A percentile compares a stretch with the other conserved stretches of the same genome.
phyloP scores from a whole-genome alignment of 2,113 vertebrate species.

The Climacteris rufus region DNA sequence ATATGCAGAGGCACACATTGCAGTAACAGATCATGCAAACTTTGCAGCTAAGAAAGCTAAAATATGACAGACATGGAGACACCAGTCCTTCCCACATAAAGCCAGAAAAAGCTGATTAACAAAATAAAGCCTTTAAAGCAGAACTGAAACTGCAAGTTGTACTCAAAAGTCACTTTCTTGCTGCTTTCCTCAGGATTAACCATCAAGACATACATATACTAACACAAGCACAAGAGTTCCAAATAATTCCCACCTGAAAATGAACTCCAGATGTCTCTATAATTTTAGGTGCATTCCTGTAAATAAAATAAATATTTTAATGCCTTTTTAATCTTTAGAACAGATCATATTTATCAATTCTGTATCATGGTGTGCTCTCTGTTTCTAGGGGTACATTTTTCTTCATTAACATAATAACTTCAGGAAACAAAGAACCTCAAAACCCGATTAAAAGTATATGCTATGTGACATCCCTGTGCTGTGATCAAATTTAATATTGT shows the following conservation, averaged over 20 bases:
- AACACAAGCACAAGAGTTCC: not conserved
- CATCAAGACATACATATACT: not conserved
- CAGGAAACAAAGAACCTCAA: not conserved
- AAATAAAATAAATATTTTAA: not conserved
- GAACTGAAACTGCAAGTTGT: not conserved
- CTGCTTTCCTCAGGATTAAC: not conserved
- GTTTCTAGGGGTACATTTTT: not conserved
- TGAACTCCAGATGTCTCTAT: slow-evolving; percentile 97
- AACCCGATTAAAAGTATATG: not conserved
- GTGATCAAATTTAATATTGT: not conserved
- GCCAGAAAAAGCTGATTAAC: not conserved
- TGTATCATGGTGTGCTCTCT: not conserved
- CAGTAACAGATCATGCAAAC: not conserved
- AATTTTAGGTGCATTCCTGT: slow-evolving; percentile 88
- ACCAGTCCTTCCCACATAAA: not conserved
- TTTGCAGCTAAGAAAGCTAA: not conserved
- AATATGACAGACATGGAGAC: not conserved
- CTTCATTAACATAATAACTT: not conserved
- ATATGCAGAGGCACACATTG: not conserved
- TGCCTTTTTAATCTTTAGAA: not conserved
- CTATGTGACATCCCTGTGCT: not conserved
- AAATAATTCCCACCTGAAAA: slow-evolving; percentile 86
- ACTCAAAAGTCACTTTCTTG: not conserved
- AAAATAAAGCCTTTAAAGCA: not conserved
- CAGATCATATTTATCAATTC: not conserved